Percentiles rank a stretch among this genome's conserved stretches.
Conservation (phyloP, 2,797 vertebrate genomes). For the Toxotes lorentzi region DNA sequence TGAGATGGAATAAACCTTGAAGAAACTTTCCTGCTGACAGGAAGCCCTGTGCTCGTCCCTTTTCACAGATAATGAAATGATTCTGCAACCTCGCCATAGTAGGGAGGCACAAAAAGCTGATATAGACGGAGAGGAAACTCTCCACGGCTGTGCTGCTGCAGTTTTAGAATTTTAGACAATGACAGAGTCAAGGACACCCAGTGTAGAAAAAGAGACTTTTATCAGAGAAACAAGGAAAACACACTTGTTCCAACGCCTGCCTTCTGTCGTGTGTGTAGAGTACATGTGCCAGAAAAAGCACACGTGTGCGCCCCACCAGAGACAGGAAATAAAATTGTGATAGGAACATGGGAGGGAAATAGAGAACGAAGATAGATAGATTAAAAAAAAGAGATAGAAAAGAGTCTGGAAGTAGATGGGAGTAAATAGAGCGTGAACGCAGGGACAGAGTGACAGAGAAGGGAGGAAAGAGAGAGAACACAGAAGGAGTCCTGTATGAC, state of each 20-base stretch:
- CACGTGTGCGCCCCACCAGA: not conserved
- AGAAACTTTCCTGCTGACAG: constrained; percentile 4
- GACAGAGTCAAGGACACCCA: constrained; percentile 76
- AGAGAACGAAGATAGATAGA: constrained; percentile 8
- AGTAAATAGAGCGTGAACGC: constrained; percentile 69
- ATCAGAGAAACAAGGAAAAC: constrained; percentile 30
- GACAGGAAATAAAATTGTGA: constrained; percentile 29
- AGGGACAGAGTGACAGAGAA: constrained; percentile 30
- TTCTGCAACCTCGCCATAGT: constrained; percentile 17
- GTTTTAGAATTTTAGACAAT: constrained; percentile 58
- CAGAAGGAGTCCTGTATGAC: constrained; percentile 44
- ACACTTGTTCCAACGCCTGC: constrained; percentile 29
- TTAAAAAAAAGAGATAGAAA: not conserved
- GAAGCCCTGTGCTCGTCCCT: constrained; percentile 11
- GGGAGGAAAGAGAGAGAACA: constrained; percentile 26
- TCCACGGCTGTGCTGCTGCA: constrained; percentile 28
- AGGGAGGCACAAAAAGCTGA: constrained; percentile 40
- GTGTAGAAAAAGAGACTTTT: constrained; percentile 19
- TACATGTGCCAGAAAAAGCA: not conserved
- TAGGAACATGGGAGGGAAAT: not conserved
- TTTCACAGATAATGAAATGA: constrained; percentile 45
- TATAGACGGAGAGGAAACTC: constrained; percentile 27
- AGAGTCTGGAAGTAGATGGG: constrained; percentile 39
- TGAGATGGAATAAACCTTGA: constrained; percentile 28
- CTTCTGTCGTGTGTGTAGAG: constrained; percentile 4